Base-by-base conservation (phyloP, 2,113 vertebrate species). In the Danionella cerebrum region DNA sequence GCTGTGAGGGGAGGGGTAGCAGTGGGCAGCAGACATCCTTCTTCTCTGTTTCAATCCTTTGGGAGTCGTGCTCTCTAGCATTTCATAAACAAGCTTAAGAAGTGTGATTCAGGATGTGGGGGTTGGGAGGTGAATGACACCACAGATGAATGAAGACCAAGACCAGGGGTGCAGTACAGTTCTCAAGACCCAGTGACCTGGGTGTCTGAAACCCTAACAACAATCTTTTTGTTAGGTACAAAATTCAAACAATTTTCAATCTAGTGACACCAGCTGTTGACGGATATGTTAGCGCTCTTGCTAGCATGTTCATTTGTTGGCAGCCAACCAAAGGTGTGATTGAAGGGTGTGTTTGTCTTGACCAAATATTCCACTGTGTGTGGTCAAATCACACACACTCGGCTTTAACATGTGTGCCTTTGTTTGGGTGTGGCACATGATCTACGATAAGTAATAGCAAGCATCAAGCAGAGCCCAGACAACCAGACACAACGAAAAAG, bases 31-130 rank as follows among this genome's bases (percentile, higher is more conserved):
- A 74, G 65, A 58, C 59, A 50, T 68, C 53, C 73, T 44, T 39
- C 12, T 50, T 67, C 65, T 77, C 65, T 12, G 13, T 67, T 78
- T 72, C 53, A 45, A 57, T 71, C 73, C 78, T 45, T 7, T 21
- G 54, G 71, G 71, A 76, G 45, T 69, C 50, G 11, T 22, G 53
- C 54, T 75, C 69, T 66, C 59, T 74, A 60, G 55, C 54, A 27
- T 75, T 76, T 72, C 68, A 69, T 66, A 66, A 73, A 72, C 75
- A 75, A 57, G 67, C 67, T 58, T 52, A 70, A 60, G 65, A 42
- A 55, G 65, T 55, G 38, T 47, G 70, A 59, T 67, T 33, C 71
- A 50, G 60, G 65, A 65, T 71, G 73, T 58, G 27, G 72, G 63
- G 47, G 38, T 58, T 27, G 59, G 53, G 9, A 31, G 33, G 48